Evolutionary conservation across 2,797 vertebrate species (phyloP), one percentile per base, ranked within the genome.

Genomic region (Dicrostonyx torquatus): DNA sequence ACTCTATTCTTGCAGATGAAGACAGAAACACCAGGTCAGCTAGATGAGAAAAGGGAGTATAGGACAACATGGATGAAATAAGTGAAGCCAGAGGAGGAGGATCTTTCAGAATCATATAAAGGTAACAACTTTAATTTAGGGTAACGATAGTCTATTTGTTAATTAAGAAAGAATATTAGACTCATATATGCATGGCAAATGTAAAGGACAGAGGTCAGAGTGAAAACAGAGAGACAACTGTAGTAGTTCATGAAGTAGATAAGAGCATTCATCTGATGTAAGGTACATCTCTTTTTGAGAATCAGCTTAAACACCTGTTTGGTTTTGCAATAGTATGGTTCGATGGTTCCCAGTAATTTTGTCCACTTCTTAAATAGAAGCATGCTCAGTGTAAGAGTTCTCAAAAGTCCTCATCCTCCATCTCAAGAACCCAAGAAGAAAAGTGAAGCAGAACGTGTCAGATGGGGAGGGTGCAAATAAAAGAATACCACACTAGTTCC

Each of bases 261-360:
- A 12, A 22, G 9, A 73, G 3, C 9, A 26, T 55, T 37, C 7
- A 12, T 68, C 40, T 29, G 77, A 12, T 90, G n/a, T 9, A 88
- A 77, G 76, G 6, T 60, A 75, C 43, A 79, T 87, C 43, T 90
- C 83, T 73, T 34, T 73, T 29, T 68, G 0, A 87, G 17, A 13
- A 89, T 72, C 45, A 40, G 2, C 53, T 62, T 43, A 58, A 50
- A 83, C 45, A 12, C 6, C 4, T 73, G 45, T 4, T 11, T 43
- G 15, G 34, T 24, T 91, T 86, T 86, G 64, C 29, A 55, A 13
- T 4, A 84, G 15, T 34, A 53, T 17, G 72, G 14, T n/a, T 80
- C 50, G 55, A 26, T 43, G 79, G 83, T 26, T 87, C 73, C 62
- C 50, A 50, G 34, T 43, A 94, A 24, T 77, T 94, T 79, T 40